Base-by-base conservation (phyloP, 2,888 invertebrate genomes). In the Ischnus inquisitorius region DNA sequence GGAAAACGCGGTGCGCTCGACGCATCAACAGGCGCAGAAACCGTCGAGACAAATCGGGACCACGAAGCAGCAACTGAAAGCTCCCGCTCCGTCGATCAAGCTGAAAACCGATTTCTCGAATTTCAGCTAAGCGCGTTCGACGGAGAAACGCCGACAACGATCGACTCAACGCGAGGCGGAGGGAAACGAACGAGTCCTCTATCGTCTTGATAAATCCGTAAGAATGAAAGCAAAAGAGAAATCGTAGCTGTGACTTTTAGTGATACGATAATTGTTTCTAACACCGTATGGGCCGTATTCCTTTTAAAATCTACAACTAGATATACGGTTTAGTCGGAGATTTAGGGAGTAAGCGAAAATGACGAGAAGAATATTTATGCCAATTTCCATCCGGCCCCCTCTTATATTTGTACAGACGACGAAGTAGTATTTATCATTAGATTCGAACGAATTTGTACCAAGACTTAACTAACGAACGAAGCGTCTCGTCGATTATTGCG, bases 71-170 rank as follows among this genome's bases (percentile, higher is more conserved):
- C 91, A 91, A 83, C 90, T 91, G 48, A 93, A 93, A 89, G 89
- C 91, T 86, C 90, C 91, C 5, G 93, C 94, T 60, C 97, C 97
- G 82, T 96, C 97, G 72, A 98, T 98, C 91, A 97, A 98, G 94
- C 95, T 98, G 88, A 98, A 98, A 95, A 98, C 98, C 1, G 98
- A 98, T 94, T 99, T 98, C 93, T 98, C 98, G 91, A 98, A 98
- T 94, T 99, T 98, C 92, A 96, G 96, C 90, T 97, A 95, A 94
- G 75, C n/a, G 28, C 60, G 34, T 34, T 34, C 14, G 10, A 25
- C 5, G 14, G n/a, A n/a, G 3, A 10, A 51, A 16, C 34, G 16
- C 51, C 16, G 43, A 46, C 3, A 75, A 51, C 8, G n/a, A 12
- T 12, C 60, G 28, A 51, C 6, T 4, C 5, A 1, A 34, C 5